phyloP scores from a whole-genome alignment of 2,888 invertebrate species.

The Girardia tigrina region DNA sequence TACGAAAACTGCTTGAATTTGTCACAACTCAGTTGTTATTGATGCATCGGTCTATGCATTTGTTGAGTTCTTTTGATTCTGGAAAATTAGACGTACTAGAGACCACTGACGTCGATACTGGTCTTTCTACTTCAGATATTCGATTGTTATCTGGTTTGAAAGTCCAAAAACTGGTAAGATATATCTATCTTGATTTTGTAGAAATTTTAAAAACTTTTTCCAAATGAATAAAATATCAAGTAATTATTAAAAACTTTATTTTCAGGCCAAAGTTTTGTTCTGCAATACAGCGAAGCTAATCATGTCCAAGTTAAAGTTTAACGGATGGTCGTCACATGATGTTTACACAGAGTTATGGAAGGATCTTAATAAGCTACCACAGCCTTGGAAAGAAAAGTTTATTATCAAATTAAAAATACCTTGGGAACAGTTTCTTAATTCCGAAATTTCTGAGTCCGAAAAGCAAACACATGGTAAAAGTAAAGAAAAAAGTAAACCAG shows the following conservation, averaged over 20 bases:
- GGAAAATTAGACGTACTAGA: not conserved
- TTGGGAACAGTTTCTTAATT: not conserved
- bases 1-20: not conserved
- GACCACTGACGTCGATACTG: slow-evolving; percentile 4
- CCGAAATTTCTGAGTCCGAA: not conserved
- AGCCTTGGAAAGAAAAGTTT: slow-evolving; percentile 6
- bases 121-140: not conserved
- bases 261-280: slow-evolving; percentile 2
- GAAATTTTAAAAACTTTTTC: too few relatives aligned
- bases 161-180: not conserved
- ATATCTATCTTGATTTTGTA: too few relatives aligned
- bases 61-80: not conserved
- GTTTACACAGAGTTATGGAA: not conserved
- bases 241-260: too few relatives aligned
- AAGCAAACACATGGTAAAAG: not conserved
- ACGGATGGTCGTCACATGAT: not conserved
- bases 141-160: not conserved
- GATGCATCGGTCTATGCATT: not conserved
- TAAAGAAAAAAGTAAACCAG: not conserved
- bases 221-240: too few relatives aligned
- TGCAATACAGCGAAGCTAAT: not conserved
- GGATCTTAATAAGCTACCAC: not conserved
- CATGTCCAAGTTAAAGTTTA: not conserved
- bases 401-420: slow-evolving; percentile 7
- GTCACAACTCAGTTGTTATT: not conserved